These are phyloP conservation scores for Noctilio leporinus DNA, from an alignment of 2,113 vertebrate genomes.

Conservation along the genomic window DNA sequence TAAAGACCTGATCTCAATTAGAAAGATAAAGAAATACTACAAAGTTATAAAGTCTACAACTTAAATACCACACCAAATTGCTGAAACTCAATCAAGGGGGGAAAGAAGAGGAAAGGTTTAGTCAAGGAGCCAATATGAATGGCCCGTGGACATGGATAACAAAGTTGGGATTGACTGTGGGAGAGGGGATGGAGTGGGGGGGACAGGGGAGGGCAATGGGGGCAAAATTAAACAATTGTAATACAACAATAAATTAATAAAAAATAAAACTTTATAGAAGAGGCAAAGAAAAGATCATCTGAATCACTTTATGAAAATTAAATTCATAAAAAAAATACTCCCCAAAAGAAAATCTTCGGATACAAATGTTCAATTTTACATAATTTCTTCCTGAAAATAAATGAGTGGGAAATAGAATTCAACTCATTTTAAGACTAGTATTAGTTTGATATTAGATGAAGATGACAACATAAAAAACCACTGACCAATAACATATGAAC, in stretches of 20 bases:
- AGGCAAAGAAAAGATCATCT: no score
- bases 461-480: neutral
- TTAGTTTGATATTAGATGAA: neutral
- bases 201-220: no score
- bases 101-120: no score
- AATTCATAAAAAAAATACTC: neutral
- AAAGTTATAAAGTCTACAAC: neutral
- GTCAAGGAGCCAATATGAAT: no score
- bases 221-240: no score
- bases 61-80: neutral
- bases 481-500: neutral
- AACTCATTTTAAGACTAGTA: neutral
- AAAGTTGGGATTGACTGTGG: no score
- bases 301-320: neutral
- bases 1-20: neutral
- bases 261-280: no score
- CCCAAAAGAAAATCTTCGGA: neutral
- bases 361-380: neutral
- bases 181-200: no score
- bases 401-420: neutral
- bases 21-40: neutral
- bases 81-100: neutral
- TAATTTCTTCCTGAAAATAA: neutral
- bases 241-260: no score
- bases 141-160: no score